Evolutionary conservation across 2,888 invertebrate genomes (phyloP).

Genomic region (Andrena bicolor): DNA sequence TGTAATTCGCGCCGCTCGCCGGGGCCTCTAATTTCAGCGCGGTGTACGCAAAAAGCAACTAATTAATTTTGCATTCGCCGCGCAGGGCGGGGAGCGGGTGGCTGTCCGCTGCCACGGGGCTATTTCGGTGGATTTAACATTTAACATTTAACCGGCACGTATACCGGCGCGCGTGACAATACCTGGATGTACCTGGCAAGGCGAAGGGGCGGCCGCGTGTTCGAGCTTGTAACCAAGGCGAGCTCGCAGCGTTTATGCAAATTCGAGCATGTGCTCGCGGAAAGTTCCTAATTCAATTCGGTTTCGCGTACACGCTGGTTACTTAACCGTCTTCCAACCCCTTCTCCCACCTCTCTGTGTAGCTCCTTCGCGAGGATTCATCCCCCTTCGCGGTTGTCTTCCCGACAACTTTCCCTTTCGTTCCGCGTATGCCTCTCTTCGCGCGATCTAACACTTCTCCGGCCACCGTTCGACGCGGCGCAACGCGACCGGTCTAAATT

Average conservation of each 20-base stretch:
- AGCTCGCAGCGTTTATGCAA: slow-evolving; percentile 79
- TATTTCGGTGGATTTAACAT: slow-evolving; percentile 49
- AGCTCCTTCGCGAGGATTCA: slow-evolving; percentile 52
- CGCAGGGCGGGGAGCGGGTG: slow-evolving; percentile 10
- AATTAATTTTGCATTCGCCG: slow-evolving; percentile 47
- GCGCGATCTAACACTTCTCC: neutral
- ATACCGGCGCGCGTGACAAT: slow-evolving; percentile 50
- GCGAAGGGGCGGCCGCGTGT: slow-evolving; percentile 15
- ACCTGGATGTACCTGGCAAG: slow-evolving; percentile 3
- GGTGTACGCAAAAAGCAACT: slow-evolving; percentile 44
- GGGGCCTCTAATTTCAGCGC: slow-evolving; percentile 42
- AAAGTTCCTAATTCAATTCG: slow-evolving; percentile 82
- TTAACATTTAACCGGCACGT: slow-evolving; percentile 45
- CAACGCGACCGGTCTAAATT: slow-evolving; percentile 22
- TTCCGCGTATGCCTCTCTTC: neutral
- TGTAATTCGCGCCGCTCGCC: neutral
- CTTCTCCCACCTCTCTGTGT: slow-evolving; percentile 15
- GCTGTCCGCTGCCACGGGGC: slow-evolving; percentile 23
- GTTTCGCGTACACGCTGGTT: slow-evolving; percentile 76
- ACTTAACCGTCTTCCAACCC: slow-evolving; percentile 66
- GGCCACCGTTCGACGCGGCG: too few species aligned
- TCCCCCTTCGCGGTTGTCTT: slow-evolving; percentile 31
- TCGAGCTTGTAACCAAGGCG: slow-evolving; percentile 55
- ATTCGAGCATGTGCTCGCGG: slow-evolving; percentile 78
- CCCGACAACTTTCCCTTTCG: slow-evolving; percentile 4